Evolutionary conservation across 2,113 vertebrate genomes (phyloP).

Genomic region (Mixornis gularis): DNA sequence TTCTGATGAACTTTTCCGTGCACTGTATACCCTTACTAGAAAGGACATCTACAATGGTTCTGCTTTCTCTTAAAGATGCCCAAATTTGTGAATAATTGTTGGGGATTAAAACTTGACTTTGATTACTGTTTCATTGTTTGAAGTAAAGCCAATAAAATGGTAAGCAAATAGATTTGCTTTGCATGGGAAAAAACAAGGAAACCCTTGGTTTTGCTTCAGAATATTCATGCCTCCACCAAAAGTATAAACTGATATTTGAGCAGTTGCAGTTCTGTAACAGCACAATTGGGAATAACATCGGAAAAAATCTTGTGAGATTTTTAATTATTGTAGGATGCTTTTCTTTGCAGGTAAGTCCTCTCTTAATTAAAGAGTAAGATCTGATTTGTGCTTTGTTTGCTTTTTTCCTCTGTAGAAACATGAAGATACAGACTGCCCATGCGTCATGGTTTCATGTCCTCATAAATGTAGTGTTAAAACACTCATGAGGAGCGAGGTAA

Average conservation of each 20-base stretch:
- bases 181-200: not conserved
- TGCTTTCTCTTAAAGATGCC: not conserved
- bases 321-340: not conserved
- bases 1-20: not conserved
- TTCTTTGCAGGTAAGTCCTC: not conserved
- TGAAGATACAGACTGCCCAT: slow-evolving; percentile 91
- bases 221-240: not conserved
- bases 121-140: not conserved
- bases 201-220: not conserved
- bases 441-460: slow-evolving; percentile 90
- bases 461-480: slow-evolving; percentile 90
- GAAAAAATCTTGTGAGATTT: not conserved
- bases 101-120: not conserved
- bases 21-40: not conserved
- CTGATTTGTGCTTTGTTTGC: slow-evolving; percentile 28
- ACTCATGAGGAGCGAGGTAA: slow-evolving; percentile 92
- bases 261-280: not conserved
- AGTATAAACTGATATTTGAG: not conserved
- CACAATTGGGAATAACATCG: not conserved
- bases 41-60: not conserved
- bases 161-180: not conserved
- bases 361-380: not conserved
- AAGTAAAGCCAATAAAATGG: not conserved
- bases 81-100: not conserved
- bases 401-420: slow-evolving; percentile 82